Evolutionary conservation across 2,888 invertebrate species (phyloP).

Genomic region (Odontocolon sp.): DNA sequence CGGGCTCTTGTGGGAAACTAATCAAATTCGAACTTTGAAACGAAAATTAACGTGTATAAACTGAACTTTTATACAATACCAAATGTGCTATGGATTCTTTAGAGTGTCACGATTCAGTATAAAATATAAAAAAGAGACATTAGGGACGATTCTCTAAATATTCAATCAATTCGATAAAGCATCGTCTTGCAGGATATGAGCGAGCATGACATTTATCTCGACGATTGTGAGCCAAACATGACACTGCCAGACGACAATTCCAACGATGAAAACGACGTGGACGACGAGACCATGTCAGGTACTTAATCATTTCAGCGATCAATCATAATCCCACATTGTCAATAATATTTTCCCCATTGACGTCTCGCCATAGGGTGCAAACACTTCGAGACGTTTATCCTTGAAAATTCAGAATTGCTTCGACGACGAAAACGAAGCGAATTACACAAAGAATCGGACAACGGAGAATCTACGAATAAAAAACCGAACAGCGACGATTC

Average conservation of each 20-base stretch:
- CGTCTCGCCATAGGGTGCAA: conserved; percentile 64
- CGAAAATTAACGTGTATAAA: too few species aligned
- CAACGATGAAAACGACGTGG: conserved; percentile 93
- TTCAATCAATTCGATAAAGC: too few species aligned
- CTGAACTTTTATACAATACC: too few species aligned
- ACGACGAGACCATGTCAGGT: conserved; percentile 93
- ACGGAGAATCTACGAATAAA: conserved; percentile 68
- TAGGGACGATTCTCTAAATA: too few species aligned
- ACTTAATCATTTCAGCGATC: conserved; percentile 57
- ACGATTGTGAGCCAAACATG: conserved; percentile 83
- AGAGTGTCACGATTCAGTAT: too few species aligned
- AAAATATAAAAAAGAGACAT: too few species aligned
- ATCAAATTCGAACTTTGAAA: too few species aligned
- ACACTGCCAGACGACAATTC: conserved; percentile 86
- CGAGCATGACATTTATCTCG: conserved; percentile 85
- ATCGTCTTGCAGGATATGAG: conserved; percentile 82
- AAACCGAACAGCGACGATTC: conserved; percentile 54
- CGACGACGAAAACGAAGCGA: conserved; percentile 53
- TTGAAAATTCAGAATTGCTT: conserved; percentile 55
- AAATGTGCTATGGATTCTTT: too few species aligned
- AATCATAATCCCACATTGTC: too few species aligned
- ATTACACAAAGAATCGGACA: conserved; percentile 65
- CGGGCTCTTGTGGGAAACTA: too few species aligned
- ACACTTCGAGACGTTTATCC: conserved; percentile 66
- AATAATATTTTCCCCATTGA: conserved; percentile 1